Base-by-base conservation (phyloP, 2,113 vertebrate genomes). In the Euleptes europaea region DNA sequence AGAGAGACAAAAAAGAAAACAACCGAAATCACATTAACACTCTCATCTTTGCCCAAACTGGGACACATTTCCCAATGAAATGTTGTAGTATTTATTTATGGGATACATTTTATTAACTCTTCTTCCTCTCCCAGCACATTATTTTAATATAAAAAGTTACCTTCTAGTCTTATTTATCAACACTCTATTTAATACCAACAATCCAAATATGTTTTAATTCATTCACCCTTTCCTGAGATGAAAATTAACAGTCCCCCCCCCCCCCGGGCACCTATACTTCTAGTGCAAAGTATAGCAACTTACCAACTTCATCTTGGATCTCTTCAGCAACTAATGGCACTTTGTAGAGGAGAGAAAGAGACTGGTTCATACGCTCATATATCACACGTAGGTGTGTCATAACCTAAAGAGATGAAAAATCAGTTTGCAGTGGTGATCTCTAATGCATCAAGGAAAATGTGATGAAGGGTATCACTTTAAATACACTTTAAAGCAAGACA, bases 361-460 rank as follows among this genome's bases (percentile, higher is more conserved):
- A 99, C 95, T 99, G 98, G 95, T 99, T 99, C 98, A 99, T 99
- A 72, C 98, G 97, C 89, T 99, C 98, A 38, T 99, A 98, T 74
- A 99, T 99, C 89, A 99, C 98, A 57, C 98, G 98, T 90, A 99
- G 97, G 93, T 99, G 98, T 51, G 98, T 99, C 97, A 99, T 97
- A 60, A 99, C 98, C 98, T 99, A 44, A 0, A 44, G 65, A 92
- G 86, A 92, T 3, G 85, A 90, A 88, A 23, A 14, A 91, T 83
- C 87, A 4, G 8, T 87, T 40, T 85, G 70, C 8, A 86, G 19
- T 3, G 7, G 1, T 83, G 75, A 76, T 51, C 40, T 35, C 10
- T 63, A 28, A 12, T 15, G 21, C 33, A 49, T 57, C 38, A 67
- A 49, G 28, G 40, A 19, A 75, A 83, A 75, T 44, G 11, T 7